Evolutionary conservation across 2,888 invertebrate genomes (phyloP).

Genomic region (Epirrhoe alternata): DNA sequence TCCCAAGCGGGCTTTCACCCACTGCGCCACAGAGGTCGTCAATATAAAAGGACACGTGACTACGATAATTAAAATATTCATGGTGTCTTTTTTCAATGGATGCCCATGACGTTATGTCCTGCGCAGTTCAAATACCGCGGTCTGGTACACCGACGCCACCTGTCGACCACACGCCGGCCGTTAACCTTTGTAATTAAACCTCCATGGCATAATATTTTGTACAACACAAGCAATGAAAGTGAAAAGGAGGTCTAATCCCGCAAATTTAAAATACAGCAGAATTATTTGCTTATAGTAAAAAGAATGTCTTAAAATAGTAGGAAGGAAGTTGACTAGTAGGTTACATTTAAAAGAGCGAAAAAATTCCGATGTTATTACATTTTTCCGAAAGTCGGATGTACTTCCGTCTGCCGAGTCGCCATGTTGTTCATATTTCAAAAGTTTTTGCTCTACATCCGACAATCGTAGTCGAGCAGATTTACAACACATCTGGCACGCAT

Average conservation of each 20-base stretch:
- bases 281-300: no score
- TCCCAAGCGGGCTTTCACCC: no score
- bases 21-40: no score
- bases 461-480: not conserved
- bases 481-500: slow-evolving; percentile 21
- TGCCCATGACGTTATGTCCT: slow-evolving; percentile 23
- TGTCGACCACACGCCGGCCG: slow-evolving; percentile 39
- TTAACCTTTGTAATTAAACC: slow-evolving; percentile 24
- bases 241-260: not conserved
- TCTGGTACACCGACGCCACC: slow-evolving; percentile 50
- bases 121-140: slow-evolving; percentile 49
- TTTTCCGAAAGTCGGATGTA: no score
- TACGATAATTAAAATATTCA: no score
- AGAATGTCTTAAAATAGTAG: no score
- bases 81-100: not conserved
- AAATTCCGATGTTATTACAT: no score
- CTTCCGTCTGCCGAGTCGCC: no score
- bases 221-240: slow-evolving; percentile 7
- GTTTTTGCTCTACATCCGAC: not conserved
- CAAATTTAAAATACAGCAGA: no score
- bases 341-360: no score
- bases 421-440: not conserved
- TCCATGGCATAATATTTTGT: not conserved
- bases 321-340: no score
- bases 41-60: no score